Base-by-base conservation (phyloP, 2,113 vertebrate genomes). In the Catharus bicknelli region DNA sequence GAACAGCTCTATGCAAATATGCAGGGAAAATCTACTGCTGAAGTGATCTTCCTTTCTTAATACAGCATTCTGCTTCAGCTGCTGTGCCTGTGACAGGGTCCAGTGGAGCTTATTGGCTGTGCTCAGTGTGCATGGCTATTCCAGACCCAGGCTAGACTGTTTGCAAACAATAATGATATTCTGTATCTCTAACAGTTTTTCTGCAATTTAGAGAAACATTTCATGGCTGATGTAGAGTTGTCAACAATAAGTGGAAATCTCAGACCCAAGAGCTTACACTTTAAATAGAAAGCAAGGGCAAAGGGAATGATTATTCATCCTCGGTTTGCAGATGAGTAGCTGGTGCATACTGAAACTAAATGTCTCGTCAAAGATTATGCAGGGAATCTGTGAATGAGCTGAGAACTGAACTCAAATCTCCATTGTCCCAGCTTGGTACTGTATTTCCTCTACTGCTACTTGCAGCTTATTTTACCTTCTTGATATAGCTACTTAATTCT, bases 261-360 rank as follows among this genome's bases (percentile, higher is more conserved):
- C 80, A 93, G 50, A 63, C 80, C 81, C 8, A 16, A 75, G 77
- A 95, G 88, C 69, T 94, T 92, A 76, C 54, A 54, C 62, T 93
- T 94, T 82, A 92, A 95, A 95, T 84, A 96, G 94, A 90, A 88
- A 90, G 76, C 86, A 89, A 93, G 92, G 88, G 88, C 88, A 94
- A 94, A 88, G 89, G 51, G 86, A 88, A 76, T 92, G 88, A 93
- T 96, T 95, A 92, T 94, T 95, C 88, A 93, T 88, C 48, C 81
- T 90, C 0, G 0, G 50, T 79, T 92, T 92, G 90, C 94, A 93
- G 86, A 90, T 93, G 92, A 93, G 83, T 90, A 82, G 83, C 81
- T 92, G 73, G 32, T 88, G 58, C 67, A 84, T 73, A 53, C 94
- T 92, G 75, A 93, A 88, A 76, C 70, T 64, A 64, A 91, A 87